These are phyloP conservation scores for Lepas anatifera DNA, from an alignment of 2,888 invertebrate genomes.

Conservation along the genomic window DNA sequence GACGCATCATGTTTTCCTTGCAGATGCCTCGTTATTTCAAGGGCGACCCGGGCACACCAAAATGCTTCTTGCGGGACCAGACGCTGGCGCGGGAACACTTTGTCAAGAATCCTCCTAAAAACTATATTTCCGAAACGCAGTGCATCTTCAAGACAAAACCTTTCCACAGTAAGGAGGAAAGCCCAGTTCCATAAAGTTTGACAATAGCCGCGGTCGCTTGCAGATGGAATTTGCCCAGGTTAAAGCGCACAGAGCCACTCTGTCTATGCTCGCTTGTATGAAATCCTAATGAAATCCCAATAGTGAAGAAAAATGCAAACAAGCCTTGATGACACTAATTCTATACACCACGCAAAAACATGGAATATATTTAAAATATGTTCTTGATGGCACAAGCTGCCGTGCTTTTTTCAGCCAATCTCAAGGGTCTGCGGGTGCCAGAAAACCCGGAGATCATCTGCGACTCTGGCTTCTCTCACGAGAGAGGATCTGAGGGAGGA, in stretches of 20 bases:
- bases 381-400: no score
- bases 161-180: not conserved
- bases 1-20: no score
- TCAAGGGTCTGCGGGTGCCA: not conserved
- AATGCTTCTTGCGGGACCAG: not conserved
- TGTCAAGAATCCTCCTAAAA: not conserved
- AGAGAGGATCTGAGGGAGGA: not conserved
- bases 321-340: no score
- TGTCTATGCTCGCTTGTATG: no score
- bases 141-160: not conserved
- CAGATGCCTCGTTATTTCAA: not conserved
- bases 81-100: not conserved
- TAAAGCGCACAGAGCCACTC: no score
- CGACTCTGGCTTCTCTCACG: not conserved
- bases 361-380: no score
- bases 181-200: no score
- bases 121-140: not conserved
- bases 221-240: no score
- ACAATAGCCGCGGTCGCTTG: no score
- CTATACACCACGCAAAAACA: no score
- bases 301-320: no score
- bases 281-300: no score
- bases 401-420: not conserved
- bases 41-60: not conserved
- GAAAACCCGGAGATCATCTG: conserved; percentile 4